phyloP scores from a whole-genome alignment of 1,140 invertebrate genomes.

The Trachymyrmex cornetzi region DNA sequence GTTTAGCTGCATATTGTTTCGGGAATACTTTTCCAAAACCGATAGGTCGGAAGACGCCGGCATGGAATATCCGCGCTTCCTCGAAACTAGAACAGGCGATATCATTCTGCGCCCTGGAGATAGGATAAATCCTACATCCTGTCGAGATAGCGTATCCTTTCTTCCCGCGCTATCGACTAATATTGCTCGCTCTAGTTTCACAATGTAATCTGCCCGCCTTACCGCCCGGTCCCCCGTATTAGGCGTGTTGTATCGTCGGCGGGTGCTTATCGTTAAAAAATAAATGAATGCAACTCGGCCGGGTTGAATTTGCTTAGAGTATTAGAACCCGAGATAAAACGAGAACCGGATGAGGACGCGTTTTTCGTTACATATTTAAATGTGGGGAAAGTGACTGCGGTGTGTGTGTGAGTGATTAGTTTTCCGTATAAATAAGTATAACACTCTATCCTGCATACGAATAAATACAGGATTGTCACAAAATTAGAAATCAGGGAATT shows the following conservation, averaged over 20 bases:
- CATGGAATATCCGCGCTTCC: constrained; percentile 3
- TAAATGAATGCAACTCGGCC: background rate
- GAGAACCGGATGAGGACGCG: background rate
- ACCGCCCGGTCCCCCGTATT: background rate
- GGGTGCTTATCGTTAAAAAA: constrained; percentile 1
- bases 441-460: too few relatives aligned
- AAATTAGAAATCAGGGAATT: too few relatives aligned
- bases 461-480: too few relatives aligned
- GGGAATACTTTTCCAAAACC: constrained; percentile 24
- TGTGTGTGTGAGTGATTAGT: too few relatives aligned
- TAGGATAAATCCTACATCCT: constrained; percentile 52
- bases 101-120: constrained; percentile 16
- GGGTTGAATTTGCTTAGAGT: background rate
- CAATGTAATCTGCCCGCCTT: background rate
- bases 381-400: too few relatives aligned
- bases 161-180: constrained; percentile 37
- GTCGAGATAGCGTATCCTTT: constrained; percentile 45
- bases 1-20: constrained; percentile 18
- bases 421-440: too few relatives aligned
- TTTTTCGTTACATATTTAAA: too few relatives aligned
- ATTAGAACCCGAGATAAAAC: background rate
- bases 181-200: constrained; percentile 39
- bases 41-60: constrained; percentile 26
- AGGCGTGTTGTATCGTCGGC: background rate
- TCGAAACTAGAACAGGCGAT: constrained; percentile 45